phyloP scores from a whole-genome alignment of 23 tunicate genomes.

The Halocynthia roretzi region DNA sequence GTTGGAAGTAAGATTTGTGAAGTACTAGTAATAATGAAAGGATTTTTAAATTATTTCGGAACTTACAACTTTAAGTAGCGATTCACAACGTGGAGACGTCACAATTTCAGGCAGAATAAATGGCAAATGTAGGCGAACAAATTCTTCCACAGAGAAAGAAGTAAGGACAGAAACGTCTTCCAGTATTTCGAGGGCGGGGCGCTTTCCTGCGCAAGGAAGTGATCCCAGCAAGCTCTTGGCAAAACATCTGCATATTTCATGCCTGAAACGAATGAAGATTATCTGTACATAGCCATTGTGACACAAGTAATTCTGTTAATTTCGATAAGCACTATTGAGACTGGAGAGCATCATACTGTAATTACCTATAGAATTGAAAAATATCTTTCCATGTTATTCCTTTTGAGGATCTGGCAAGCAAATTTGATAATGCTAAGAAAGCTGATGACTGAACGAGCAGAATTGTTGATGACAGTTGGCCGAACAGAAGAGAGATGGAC shows the following conservation, averaged over 20 bases:
- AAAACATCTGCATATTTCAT: not conserved
- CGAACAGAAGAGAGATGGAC: conserved; percentile 14
- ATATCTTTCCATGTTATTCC: not conserved
- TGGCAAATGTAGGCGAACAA: conserved; percentile 28
- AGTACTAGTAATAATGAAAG: not conserved
- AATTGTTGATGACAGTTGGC: conserved; percentile 12
- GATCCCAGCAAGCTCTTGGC: conserved; percentile 5
- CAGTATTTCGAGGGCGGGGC: conserved; percentile 29
- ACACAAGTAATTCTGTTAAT: too few relatives aligned
- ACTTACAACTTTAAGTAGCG: conserved; percentile 25
- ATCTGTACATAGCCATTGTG: too few relatives aligned
- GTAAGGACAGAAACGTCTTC: conserved; percentile 48
- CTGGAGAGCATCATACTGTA: not conserved
- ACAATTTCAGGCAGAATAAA: conserved; percentile 25
- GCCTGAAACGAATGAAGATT: not conserved
- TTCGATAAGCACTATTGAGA: too few relatives aligned
- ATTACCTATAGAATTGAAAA: not conserved
- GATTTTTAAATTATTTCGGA: not conserved
- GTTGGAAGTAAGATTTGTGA: not conserved
- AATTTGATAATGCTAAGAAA: not conserved
- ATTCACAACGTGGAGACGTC: not conserved
- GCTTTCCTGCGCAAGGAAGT: conserved; percentile 7
- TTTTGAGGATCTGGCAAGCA: not conserved
- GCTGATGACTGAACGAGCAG: conserved; percentile 10
- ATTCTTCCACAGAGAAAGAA: conserved; percentile 7